Evolutionary conservation across 1,140 invertebrate species (phyloP).

Genomic region (Drosophila quadrilineata): DNA sequence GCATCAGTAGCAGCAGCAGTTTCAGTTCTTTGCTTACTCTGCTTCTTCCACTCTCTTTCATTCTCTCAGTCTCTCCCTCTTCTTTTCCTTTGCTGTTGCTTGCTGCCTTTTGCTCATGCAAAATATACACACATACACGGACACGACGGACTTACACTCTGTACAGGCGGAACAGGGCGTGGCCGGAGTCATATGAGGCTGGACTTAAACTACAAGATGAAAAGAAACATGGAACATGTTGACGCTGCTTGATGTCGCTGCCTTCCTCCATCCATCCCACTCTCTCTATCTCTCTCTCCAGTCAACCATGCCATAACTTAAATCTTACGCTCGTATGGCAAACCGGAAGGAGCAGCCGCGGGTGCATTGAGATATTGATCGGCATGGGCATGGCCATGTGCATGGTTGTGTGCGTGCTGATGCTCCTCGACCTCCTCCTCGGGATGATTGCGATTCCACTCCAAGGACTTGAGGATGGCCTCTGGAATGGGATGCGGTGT

Average conservation of each 20-base stretch:
- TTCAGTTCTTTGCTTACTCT: too few species aligned
- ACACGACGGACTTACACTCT: too few species aligned
- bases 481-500: constrained; percentile 81
- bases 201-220: constrained; percentile 48
- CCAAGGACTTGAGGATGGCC: constrained; percentile 80
- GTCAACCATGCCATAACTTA: too few species aligned
- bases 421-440: constrained; percentile 55
- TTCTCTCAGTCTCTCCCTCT: too few species aligned
- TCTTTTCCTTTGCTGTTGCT: constrained; percentile 14
- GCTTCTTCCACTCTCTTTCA: too few species aligned
- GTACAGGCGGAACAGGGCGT: too few species aligned
- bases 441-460: constrained; percentile 82
- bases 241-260: too few species aligned
- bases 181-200: background rate
- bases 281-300: too few species aligned
- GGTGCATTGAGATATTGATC: constrained; percentile 58
- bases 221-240: constrained; percentile 34
- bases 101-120: constrained; percentile 25
- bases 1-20: background rate
- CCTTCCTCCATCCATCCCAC: too few species aligned
- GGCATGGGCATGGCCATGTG: constrained; percentile 21
- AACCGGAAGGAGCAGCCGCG: constrained; percentile 23
- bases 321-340: constrained; percentile 64
- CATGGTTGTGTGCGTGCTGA: constrained; percentile 39
- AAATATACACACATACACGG: background rate